Percentiles rank a stretch among this genome's conserved stretches.
These are phyloP conservation scores for Cyclophora albipunctata DNA, from an alignment of 2,888 invertebrate species.

Conservation along the genomic window DNA sequence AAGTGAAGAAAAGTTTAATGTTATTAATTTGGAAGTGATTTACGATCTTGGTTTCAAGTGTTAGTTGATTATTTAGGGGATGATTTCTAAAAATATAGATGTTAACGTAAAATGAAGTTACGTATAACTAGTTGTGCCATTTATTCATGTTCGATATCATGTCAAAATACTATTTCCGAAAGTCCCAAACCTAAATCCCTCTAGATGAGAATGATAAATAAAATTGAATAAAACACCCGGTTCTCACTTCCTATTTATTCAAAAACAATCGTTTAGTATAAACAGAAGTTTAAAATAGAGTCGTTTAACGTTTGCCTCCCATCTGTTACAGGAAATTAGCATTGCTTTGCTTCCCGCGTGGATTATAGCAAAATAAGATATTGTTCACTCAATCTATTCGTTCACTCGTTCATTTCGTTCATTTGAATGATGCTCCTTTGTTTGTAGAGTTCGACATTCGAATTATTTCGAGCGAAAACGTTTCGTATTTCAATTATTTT, in stretches of 20 bases:
- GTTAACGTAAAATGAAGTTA: too few relatives aligned
- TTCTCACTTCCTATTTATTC: conserved; percentile 30
- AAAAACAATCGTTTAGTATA: conserved; percentile 43
- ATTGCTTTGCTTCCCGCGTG: conserved; percentile 59
- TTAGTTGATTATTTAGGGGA: too few relatives aligned
- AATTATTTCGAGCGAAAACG: conserved; percentile 30
- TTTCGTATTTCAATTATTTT: conserved; percentile 18
- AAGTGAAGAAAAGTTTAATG: too few relatives aligned
- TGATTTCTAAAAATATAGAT: too few relatives aligned
- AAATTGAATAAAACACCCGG: conserved; percentile 15
- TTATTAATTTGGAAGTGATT: too few relatives aligned
- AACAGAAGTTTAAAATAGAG: conserved; percentile 52
- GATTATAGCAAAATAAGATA: conserved; percentile 73
- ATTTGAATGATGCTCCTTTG: conserved; percentile 60
- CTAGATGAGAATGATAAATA: background rate
- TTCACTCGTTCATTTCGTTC: conserved; percentile 55
- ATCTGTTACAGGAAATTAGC: conserved; percentile 73
- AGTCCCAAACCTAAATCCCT: too few relatives aligned
- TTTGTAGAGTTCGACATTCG: conserved; percentile 41
- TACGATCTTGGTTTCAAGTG: too few relatives aligned
- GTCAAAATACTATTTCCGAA: too few relatives aligned
- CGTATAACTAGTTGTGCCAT: too few relatives aligned
- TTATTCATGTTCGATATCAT: too few relatives aligned
- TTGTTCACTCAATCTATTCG: conserved; percentile 68
- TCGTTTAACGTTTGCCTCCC: conserved; percentile 45